Percentiles rank a stretch among this genome's conserved stretches.
These are phyloP conservation scores for Agonopterix arenella DNA, from an alignment of 2,888 invertebrate species.

Conservation along the genomic window DNA sequence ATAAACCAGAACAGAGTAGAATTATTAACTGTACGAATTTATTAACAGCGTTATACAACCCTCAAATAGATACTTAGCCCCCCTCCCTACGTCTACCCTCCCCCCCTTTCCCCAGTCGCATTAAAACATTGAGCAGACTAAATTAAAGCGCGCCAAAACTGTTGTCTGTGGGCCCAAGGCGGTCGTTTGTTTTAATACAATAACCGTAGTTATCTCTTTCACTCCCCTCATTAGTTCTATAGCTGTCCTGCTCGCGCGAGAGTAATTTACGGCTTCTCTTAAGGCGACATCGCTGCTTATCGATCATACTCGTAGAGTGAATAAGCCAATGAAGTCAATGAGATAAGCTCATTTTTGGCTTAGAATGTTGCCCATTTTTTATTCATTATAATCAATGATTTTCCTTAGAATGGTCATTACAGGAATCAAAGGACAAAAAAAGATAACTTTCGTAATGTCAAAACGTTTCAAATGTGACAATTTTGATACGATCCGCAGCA, in stretches of 20 bases:
- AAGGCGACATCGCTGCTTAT: constrained; percentile 57
- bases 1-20: constrained; percentile 32
- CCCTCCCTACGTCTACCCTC: constrained; percentile 12
- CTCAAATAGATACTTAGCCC: constrained; percentile 72
- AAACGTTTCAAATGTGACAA: too few relatives aligned
- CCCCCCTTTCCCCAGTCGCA: constrained; percentile 46
- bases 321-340: too few relatives aligned
- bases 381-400: too few relatives aligned
- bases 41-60: constrained; percentile 63
- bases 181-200: constrained; percentile 76
- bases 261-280: constrained; percentile 59
- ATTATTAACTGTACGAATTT: constrained; percentile 65
- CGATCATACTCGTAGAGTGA: constrained; percentile 17
- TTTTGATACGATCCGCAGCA: too few relatives aligned
- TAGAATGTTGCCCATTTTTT: too few relatives aligned
- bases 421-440: too few relatives aligned
- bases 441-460: too few relatives aligned
- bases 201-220: constrained; percentile 61
- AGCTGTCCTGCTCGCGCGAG: constrained; percentile 38
- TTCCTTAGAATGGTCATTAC: too few relatives aligned
- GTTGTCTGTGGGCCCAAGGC: constrained; percentile 71
- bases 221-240: constrained; percentile 40
- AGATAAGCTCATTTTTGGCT: too few relatives aligned
- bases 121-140: constrained; percentile 73
- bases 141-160: constrained; percentile 75